Evolutionary conservation across 2,888 invertebrate genomes (phyloP).

Genomic region (Ganaspis brasiliensis): DNA sequence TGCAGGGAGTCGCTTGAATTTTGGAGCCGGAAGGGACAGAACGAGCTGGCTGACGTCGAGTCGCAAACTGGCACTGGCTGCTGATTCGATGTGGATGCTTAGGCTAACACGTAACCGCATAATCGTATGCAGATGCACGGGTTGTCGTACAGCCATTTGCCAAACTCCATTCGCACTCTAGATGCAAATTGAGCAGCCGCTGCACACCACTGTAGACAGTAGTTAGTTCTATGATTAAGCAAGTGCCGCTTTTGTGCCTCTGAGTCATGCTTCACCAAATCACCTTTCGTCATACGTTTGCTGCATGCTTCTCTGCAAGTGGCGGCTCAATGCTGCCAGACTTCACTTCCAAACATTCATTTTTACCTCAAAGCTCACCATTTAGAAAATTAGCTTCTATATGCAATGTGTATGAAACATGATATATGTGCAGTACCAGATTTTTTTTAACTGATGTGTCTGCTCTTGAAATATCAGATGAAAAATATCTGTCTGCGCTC

Average conservation of each 20-base stretch:
- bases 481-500: no score
- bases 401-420: no score
- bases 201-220: conserved; percentile 32
- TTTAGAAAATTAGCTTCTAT: no score
- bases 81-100: conserved; percentile 65
- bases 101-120: conserved; percentile 71
- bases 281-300: conserved; percentile 29
- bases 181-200: conserved; percentile 70
- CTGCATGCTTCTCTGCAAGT: conserved; percentile 12
- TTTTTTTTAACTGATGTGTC: no score
- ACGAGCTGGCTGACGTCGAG: conserved; percentile 17
- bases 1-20: conserved; percentile 7
- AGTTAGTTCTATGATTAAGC: conserved; percentile 42
- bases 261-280: conserved; percentile 10
- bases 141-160: conserved; percentile 62
- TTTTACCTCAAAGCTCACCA: no score
- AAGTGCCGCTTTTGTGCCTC: conserved; percentile 18
- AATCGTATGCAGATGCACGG: conserved; percentile 74
- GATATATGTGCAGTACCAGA: no score
- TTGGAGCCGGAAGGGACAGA: conserved; percentile 10
- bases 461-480: no score
- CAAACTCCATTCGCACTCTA: conserved; percentile 73
- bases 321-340: not conserved
- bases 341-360: no score
- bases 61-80: not conserved